Base-by-base conservation (phyloP, 2,797 vertebrate species). In the Scleropages formosus region DNA sequence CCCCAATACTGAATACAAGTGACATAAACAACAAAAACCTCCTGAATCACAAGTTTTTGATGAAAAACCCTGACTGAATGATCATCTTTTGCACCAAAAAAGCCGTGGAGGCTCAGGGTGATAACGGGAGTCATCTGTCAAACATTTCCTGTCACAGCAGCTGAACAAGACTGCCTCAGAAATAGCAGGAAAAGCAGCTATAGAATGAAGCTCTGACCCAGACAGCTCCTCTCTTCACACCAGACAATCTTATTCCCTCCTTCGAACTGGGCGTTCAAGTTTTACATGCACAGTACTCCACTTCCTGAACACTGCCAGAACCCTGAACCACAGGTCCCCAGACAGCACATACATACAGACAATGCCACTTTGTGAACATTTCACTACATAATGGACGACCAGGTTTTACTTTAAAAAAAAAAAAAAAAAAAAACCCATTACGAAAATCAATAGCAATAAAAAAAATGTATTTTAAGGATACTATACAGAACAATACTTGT, bases 61-160 rank as follows among this genome's bases (percentile, higher is more conserved):
- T 39, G 39, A 20, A 18, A 15, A 22, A 59, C 16, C 70, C 9
- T 18, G 70, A 89, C 89, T 90, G 88, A 90, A 88, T 89, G 85
- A 90, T 85, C 84, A 85, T 85, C 86, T 85, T 87, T 81, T 85
- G 87, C 82, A 85, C 86, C 88, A 86, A 92, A 39, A 91, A 85
- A 84, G 86, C 88, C 81, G 83, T 72, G 82, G 84, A 89, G 86
- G 85, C 88, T 88, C 91, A 86, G 91, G 82, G 88, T 85, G 89
- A 91, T 92, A 91, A 92, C 91, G 87, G 90, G 86, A 89, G 82
- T 90, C 87, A 92, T 92, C 89, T 82, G 91, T 92, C 91, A 93
- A 87, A 82, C 77, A 84, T 79, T 90, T 87, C 84, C 87, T 87
- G 87, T 83, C 84, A 88, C 84, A 49, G 79, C 81, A 92, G 91